phyloP scores from a whole-genome alignment of 2,888 invertebrate genomes.

The Coecobrya sp. region DNA sequence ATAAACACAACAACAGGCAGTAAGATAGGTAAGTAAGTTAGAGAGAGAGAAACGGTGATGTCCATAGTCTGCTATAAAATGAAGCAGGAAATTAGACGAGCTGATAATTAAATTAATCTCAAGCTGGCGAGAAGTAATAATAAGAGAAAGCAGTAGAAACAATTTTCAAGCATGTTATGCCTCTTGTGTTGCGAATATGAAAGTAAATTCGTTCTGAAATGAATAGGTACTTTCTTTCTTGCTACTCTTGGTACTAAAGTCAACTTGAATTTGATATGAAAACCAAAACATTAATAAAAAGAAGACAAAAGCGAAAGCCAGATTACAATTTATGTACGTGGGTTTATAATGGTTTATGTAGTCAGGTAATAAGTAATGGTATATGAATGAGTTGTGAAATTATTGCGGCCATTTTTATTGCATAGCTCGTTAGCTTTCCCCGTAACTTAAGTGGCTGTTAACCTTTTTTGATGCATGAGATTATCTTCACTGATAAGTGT shows the following conservation, averaged over 20 bases:
- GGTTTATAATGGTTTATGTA: neutral
- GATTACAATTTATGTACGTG: slow-evolving; percentile 43
- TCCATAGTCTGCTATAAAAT: slow-evolving; percentile 53
- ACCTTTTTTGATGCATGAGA: slow-evolving; percentile 65
- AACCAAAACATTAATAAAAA: slow-evolving; percentile 29
- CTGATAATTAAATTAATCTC: slow-evolving; percentile 86
- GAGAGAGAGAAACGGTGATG: slow-evolving; percentile 4
- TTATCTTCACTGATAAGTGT: slow-evolving; percentile 47
- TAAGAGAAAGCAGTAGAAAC: slow-evolving; percentile 44
- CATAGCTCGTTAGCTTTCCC: slow-evolving; percentile 68
- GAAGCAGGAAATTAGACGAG: slow-evolving; percentile 84
- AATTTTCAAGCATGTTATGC: neutral
- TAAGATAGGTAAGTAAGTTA: neutral
- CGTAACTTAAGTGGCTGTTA: slow-evolving; percentile 73
- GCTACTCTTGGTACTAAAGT: neutral
- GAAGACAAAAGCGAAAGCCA: neutral
- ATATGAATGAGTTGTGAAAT: slow-evolving; percentile 19
- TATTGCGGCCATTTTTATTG: slow-evolving; percentile 63
- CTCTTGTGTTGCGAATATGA: neutral
- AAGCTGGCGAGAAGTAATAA: slow-evolving; percentile 12
- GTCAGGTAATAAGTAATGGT: neutral
- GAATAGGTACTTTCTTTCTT: neutral
- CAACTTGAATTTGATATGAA: slow-evolving; percentile 20
- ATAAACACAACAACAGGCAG: slow-evolving; percentile 40
- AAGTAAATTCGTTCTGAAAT: neutral